A percentile compares a stretch with the other conserved stretches of the same genome.
Conservation (phyloP, 2,113 vertebrate genomes). For the Ia io region DNA sequence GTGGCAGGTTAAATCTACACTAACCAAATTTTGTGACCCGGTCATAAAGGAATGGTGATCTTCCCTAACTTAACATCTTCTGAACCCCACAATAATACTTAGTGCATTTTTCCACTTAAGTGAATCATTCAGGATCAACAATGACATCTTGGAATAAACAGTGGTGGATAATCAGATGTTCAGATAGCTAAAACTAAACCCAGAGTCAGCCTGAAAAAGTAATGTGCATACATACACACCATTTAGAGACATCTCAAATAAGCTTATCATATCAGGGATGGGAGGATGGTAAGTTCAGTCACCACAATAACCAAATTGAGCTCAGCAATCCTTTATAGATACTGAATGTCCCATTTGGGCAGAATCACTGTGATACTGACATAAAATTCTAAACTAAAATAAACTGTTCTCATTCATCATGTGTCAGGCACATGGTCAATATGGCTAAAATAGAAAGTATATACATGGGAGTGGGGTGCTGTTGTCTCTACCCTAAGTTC, state of each 20-base stretch:
- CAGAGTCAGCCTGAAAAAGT: background rate
- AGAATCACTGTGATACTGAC: slow-evolving; percentile 44
- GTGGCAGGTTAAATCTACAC: background rate
- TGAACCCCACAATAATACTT: background rate
- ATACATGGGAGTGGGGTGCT: background rate
- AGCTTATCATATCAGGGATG: background rate
- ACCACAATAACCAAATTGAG: slow-evolving; percentile 34
- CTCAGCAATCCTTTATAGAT: slow-evolving; percentile 16
- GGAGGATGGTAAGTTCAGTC: background rate
- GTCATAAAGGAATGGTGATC: background rate
- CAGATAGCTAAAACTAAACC: background rate
- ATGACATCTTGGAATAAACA: background rate
- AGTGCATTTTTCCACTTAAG: background rate
- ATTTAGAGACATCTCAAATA: background rate
- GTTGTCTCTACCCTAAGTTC: background rate
- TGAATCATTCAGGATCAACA: background rate
- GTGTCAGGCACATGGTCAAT: background rate
- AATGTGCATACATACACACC: background rate
- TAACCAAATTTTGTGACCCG: background rate
- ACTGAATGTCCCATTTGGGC: slow-evolving; percentile 45
- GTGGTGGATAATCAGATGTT: background rate
- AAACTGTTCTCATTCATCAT: background rate
- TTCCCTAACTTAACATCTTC: background rate
- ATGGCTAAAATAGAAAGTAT: background rate
- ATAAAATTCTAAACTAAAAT: slow-evolving; percentile 5